Evolutionary conservation across 2,113 vertebrate genomes (phyloP), one percentile per base, ranked within the genome.

Genomic region (Heliornis fulica): DNA sequence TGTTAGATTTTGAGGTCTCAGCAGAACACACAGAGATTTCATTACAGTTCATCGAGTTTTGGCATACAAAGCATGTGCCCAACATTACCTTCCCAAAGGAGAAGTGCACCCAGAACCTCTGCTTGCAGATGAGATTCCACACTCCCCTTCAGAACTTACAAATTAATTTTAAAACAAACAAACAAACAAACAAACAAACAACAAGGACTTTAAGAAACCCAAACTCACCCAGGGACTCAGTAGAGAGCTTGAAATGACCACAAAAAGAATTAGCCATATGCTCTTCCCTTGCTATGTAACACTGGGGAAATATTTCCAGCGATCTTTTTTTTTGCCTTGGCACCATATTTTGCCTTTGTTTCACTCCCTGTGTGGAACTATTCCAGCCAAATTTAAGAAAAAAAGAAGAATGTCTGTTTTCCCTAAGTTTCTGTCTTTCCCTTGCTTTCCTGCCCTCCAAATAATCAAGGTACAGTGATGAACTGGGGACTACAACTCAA

Each of bases 181-280:
- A 46, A 34, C 43, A 9, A 46, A 46, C 45, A n/a, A 15, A 8
- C 12, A 57, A 68, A n/a, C 6, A 70, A 83, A 43, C 5, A 43
- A 82, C 57, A 80, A 41, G 31, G 53, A 78, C 86, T 91, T 91
- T 65, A 64, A 48, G 34, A 18, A n/a, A 56, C 0, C 4, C 8
- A 40, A 38, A 26, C 14, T 64, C 5, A 7, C 6, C 26, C 60
- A 56, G 26, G 61, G 26, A 81, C 77, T 61, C 40, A 60, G 36
- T n/a, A 53, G 21, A 79, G 32, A 74, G 40, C 28, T 60, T 69
- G 76, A 87, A 87, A 61, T 81, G 59, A 70, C 77, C 72, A 51
- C 54, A 59, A 84, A 93, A 91, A 89, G 36, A 80, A 93, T 86
- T 89, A 89, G 32, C 89, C 89, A 64, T 93, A 94, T 93, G 90